Evolutionary conservation across 2,888 invertebrate genomes (phyloP), one percentile per base, ranked within the genome.

Genomic region (Sphecodes monilicornis): DNA sequence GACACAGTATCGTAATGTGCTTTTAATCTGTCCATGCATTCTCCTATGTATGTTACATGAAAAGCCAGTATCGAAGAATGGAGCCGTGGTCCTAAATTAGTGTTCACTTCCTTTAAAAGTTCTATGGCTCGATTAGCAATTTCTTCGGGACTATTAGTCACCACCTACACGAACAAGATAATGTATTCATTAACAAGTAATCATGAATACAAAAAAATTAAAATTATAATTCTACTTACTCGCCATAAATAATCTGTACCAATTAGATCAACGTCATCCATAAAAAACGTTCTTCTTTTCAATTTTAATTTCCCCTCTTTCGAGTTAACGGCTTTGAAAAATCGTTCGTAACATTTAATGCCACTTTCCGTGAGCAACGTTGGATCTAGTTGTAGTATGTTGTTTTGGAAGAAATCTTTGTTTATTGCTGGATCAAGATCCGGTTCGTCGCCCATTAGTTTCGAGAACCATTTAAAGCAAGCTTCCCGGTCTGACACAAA

Each of bases 381-480:
- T 1, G 99, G 99, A 95, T 99, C 98, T 91, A 99, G 96, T 93
- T 98, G 98, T 90, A 99, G 96, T 90, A 99, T 97, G 94, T 99
- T 99, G 92, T 97, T 97, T 95, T 98, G 98, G 95, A 99, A 99
- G 95, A 99, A 99, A 95, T 98, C 98, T 94, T 98, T 97, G 93
- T 98, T 98, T 80, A 99, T 98, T 90, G 98, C 98, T 1, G 99
- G 99, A 95, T 99, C 99, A 78, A 99, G 95, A 95, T 99, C 99
- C 0, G 99, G 99, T 93, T 99, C 99, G 91, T 99, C 99, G 29
- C 98, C 98, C 98, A 98, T 98, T 57, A 98, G 95, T 95, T 99
- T 99, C 60, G 99, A 98, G 95, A 99, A 99, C 99, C 99, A 99
- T 92, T 98, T 98, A 95, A 99, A 99, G 95, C 99, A 99, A 50